Conservation (phyloP, 1,140 invertebrate species). For the Hormaphis cornu region DNA sequence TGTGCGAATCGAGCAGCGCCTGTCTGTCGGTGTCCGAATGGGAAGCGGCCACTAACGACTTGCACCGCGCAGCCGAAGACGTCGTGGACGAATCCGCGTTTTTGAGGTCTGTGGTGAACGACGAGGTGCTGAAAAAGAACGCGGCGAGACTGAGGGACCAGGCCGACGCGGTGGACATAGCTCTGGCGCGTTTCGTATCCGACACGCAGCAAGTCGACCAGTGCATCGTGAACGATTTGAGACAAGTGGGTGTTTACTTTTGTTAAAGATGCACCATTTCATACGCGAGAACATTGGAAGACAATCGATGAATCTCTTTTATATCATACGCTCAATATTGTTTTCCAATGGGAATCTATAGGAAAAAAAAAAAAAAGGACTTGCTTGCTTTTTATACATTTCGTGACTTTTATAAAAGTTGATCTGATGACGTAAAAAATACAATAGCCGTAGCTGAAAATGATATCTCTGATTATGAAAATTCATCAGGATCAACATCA, state of each 20-base stretch:
- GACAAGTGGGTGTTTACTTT: constrained; percentile 43
- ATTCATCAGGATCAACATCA: no score
- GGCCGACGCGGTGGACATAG: constrained; percentile 59
- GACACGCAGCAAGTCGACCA: constrained; percentile 56
- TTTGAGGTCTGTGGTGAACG: constrained; percentile 52
- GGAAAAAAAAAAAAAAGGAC: no score
- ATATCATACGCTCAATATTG: no score
- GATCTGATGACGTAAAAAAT: no score
- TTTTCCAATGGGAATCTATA: no score
- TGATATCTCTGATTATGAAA: no score
- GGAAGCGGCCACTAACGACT: constrained; percentile 42
- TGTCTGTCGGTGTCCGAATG: constrained; percentile 2
- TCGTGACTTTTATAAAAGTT: no score
- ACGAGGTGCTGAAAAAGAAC: constrained; percentile 51
- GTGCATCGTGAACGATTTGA: constrained; percentile 56
- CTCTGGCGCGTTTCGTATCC: constrained; percentile 50
- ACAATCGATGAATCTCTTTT: no score
- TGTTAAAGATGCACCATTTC: no score
- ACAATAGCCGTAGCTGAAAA: no score
- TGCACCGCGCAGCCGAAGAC: constrained; percentile 53
- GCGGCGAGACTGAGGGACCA: constrained; percentile 61
- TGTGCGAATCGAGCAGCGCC: background rate
- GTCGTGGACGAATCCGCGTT: constrained; percentile 44
- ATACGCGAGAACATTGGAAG: no score
- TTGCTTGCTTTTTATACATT: no score